A percentile compares a stretch with the other conserved stretches of the same genome.
phyloP scores from a whole-genome alignment of 2,797 vertebrate species.

The Macrochelys suwanniensis region DNA sequence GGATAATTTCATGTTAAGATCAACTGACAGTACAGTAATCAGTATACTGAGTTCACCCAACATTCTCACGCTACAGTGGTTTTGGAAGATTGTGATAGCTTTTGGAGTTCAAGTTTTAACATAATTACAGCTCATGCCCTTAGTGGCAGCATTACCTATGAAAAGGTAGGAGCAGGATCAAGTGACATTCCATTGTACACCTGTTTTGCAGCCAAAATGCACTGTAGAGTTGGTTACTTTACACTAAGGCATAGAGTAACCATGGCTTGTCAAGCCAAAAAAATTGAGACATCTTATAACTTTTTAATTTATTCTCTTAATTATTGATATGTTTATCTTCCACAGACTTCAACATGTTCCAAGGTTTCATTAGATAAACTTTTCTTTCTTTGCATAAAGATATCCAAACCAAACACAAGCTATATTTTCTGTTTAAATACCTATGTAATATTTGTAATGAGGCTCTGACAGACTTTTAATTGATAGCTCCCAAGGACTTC shows the following conservation, averaged over 20 bases:
- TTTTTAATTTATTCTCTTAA: constrained; percentile 73
- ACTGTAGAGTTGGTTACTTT: constrained; percentile 75
- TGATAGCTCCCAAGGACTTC: constrained; percentile 30
- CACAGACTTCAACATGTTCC: constrained; percentile 39
- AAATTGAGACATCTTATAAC: constrained; percentile 65
- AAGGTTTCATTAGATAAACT: constrained; percentile 10
- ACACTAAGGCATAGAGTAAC: constrained; percentile 75
- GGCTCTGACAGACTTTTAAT: neutral
- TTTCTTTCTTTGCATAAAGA: constrained; percentile 30
- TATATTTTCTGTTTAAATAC: constrained; percentile 20
- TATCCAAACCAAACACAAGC: constrained; percentile 21
- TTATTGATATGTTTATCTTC: constrained; percentile 66
- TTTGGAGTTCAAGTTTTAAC: constrained; percentile 71
- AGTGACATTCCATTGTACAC: constrained; percentile 76
- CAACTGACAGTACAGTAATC: constrained; percentile 55
- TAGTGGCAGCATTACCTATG: constrained; percentile 70
- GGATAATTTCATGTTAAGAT: constrained; percentile 42
- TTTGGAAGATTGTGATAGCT: constrained; percentile 58
- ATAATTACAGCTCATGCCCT: constrained; percentile 81
- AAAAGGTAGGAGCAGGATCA: constrained; percentile 79
- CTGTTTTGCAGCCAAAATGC: constrained; percentile 79
- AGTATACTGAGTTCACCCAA: constrained; percentile 65
- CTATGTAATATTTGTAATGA: constrained; percentile 12
- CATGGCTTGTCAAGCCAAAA: constrained; percentile 57
- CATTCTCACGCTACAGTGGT: constrained; percentile 34